phyloP scores from a whole-genome alignment of 1,140 invertebrate species.

The Drosophila simulans region DNA sequence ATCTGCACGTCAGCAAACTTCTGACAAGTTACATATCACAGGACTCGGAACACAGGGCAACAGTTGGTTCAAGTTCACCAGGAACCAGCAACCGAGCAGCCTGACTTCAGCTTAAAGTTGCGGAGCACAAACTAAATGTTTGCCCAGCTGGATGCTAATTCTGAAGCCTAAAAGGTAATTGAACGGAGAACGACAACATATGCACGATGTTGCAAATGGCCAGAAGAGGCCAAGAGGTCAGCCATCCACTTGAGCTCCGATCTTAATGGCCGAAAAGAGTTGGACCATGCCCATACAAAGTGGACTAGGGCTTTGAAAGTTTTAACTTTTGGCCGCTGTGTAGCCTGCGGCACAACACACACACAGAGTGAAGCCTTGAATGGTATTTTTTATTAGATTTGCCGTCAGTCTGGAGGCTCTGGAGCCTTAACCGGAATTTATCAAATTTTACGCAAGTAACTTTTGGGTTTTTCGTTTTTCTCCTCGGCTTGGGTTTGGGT shows the following conservation, averaged over 20 bases:
- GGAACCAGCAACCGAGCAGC: slow-evolving; percentile 10
- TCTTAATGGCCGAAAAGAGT: slow-evolving; percentile 39
- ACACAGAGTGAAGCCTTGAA: slow-evolving; percentile 12
- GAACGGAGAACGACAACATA: slow-evolving; percentile 23
- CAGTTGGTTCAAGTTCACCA: slow-evolving; percentile 68
- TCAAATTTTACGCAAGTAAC: slow-evolving; percentile 76
- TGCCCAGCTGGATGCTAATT: slow-evolving; percentile 34
- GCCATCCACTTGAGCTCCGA: slow-evolving; percentile 22
- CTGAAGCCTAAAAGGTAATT: slow-evolving; percentile 41
- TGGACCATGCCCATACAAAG: slow-evolving; percentile 38
- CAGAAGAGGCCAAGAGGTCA: slow-evolving; percentile 34
- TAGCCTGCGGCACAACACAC: slow-evolving; percentile 10
- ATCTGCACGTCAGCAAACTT: slow-evolving; percentile 77
- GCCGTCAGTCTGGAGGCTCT: slow-evolving; percentile 48
- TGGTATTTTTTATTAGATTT: slow-evolving; percentile 70
- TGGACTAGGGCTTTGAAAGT: slow-evolving; percentile 46
- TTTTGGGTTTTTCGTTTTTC: slow-evolving; percentile 29
- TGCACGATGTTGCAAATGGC: slow-evolving; percentile 36
- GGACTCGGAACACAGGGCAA: slow-evolving; percentile 52
- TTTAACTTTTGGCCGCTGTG: slow-evolving; percentile 62
- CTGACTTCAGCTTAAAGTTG: slow-evolving; percentile 20
- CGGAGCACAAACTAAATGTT: slow-evolving; percentile 28
- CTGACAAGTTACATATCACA: slow-evolving; percentile 76
- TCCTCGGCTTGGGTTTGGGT: neutral
- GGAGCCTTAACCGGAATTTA: slow-evolving; percentile 56